Evolutionary conservation across 2,888 invertebrate species (phyloP).

Genomic region (Ormia ochracea): DNA sequence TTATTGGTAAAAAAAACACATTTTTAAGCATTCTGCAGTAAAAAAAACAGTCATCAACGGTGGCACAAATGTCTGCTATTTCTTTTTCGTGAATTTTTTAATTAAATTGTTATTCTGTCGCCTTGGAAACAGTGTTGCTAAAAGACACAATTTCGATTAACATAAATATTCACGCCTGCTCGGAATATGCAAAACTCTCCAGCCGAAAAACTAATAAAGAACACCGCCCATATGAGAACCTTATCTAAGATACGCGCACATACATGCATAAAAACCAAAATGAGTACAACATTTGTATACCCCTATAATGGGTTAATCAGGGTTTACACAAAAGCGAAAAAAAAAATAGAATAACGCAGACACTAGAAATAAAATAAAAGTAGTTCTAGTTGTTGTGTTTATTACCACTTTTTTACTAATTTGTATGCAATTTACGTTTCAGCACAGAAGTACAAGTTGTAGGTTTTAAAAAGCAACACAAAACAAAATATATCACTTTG

Average conservation of each 20-base stretch:
- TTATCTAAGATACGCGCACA: neutral
- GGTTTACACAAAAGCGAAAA: conserved; percentile 10
- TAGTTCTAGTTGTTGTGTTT: conserved; percentile 35
- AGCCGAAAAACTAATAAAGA: neutral
- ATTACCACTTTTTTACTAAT: conserved; percentile 47
- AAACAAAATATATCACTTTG: conserved; percentile 55
- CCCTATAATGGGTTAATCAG: conserved; percentile 57
- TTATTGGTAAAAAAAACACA: too few relatives aligned
- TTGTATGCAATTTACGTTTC: conserved; percentile 58
- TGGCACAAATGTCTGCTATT: too few relatives aligned
- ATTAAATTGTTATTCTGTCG: neutral
- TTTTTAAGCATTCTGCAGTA: too few relatives aligned
- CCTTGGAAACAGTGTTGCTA: conserved; percentile 30
- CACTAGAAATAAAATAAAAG: conserved; percentile 15
- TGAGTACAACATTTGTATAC: conserved; percentile 15
- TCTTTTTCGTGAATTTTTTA: neutral
- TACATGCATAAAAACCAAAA: conserved; percentile 1
- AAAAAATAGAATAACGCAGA: conserved; percentile 1
- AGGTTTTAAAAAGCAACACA: conserved; percentile 39
- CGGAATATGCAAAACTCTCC: conserved; percentile 23
- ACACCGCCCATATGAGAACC: conserved; percentile 39
- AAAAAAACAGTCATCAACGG: too few relatives aligned
- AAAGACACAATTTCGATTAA: conserved; percentile 3
- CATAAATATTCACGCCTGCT: neutral
- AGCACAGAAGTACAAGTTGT: conserved; percentile 34